Evolutionary conservation across 2,888 invertebrate genomes (phyloP).

Genomic region (Andrena camellia): DNA sequence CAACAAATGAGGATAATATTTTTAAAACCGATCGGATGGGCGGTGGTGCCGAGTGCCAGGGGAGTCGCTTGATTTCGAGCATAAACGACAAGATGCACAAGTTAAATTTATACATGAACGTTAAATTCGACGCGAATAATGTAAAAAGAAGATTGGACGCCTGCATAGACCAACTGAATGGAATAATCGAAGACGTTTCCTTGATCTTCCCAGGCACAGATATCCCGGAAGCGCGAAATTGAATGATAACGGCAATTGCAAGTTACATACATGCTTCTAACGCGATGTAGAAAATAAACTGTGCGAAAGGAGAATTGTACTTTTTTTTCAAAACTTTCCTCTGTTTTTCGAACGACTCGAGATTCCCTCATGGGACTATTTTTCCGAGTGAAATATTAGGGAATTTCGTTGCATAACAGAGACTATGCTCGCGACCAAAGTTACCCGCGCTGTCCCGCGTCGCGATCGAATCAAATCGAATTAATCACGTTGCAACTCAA

Average conservation of each 20-base stretch:
- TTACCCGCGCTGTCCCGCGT: conserved; percentile 28
- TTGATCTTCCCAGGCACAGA: conserved; percentile 40
- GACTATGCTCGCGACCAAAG: conserved; percentile 40
- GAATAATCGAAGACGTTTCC: conserved; percentile 66
- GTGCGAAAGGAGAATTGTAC: background rate
- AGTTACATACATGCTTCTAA: background rate
- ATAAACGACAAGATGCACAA: conserved; percentile 20
- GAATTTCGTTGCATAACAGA: conserved; percentile 43
- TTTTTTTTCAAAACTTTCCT: background rate
- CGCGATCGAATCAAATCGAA: conserved; percentile 32
- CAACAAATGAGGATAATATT: background rate
- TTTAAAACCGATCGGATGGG: conserved; percentile 21
- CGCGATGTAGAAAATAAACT: background rate
- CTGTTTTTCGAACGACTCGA: no score
- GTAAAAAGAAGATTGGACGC: conserved; percentile 55
- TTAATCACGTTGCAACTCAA: conserved; percentile 38
- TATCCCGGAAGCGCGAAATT: background rate
- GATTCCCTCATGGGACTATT: background rate
- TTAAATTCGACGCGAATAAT: conserved; percentile 25
- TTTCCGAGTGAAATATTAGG: conserved; percentile 23
- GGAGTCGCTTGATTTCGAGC: conserved; percentile 20
- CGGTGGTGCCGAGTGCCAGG: conserved; percentile 29
- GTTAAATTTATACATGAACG: conserved; percentile 33
- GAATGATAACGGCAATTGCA: background rate
- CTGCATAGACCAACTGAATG: conserved; percentile 65